Evolutionary conservation across 1,140 invertebrate species (phyloP), one percentile per base, ranked within the genome.

Genomic region (Magallana ariakensis): DNA sequence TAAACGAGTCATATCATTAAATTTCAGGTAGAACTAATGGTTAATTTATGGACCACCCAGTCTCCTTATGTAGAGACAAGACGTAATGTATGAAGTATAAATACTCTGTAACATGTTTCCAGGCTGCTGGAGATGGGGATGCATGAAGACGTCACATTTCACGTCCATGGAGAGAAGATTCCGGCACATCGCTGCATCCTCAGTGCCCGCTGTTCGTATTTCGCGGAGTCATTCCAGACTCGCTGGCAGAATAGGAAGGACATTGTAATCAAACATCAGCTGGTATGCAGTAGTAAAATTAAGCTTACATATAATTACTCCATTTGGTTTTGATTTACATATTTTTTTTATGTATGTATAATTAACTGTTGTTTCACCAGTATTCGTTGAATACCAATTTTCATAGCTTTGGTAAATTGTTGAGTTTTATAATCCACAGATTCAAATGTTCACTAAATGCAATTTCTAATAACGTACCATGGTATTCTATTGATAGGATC

Each of bases 151-250:
- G 92, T 95, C 7, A 93, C 91, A 33, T 95, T 96, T 91, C 84
- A 92, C 83, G 93, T 95, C 0, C 94, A 95, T 86, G 94, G 93
- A 13, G 87, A 94, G 60, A 85, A 85, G 22, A 94, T 96, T 83
- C 90, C 92, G 6, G 94, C 94, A 13, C 95, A 96, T 90, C 90
- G 94, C 33, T 95, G 95, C 90, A 93, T 96, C 56, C 90, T 96
- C 46, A 90, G 93, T 54, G 94, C 94, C 13, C 90, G 95, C 16
- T 95, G 93, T 86, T 85, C 91, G 4, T 95, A 95, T 91, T 96
- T 96, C 89, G 91, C 93, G 53, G 92, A 94, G 7, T 90, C 95
- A 87, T 95, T 96, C 84, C 86, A 92, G 54, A 92, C 91, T 5
- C 93, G 94, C 83, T 96, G 95, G 95, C 92, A 92, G 46, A 90